These are phyloP conservation scores for Cheirogaleus medius DNA, from an alignment of 2,113 vertebrate genomes.

Conservation along the genomic window DNA sequence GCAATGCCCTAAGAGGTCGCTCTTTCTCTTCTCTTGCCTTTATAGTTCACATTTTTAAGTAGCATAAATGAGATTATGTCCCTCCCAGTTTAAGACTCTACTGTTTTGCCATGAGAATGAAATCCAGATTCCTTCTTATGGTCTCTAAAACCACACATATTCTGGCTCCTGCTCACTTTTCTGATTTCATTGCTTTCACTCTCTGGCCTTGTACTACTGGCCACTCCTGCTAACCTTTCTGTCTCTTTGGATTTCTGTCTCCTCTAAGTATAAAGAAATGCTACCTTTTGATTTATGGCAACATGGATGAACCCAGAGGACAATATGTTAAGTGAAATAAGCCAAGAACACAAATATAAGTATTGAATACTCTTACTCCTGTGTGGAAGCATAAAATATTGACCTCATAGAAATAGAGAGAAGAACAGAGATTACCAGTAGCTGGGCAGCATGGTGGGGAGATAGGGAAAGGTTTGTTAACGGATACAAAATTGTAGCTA, in stretches of 20 bases:
- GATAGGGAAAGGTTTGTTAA: neutral
- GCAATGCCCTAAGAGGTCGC: neutral
- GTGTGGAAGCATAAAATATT: neutral
- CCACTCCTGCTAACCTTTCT: neutral
- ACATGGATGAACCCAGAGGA: neutral
- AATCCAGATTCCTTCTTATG: neutral
- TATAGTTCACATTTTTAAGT: neutral
- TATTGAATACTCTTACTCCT: neutral
- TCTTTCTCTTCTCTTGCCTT: neutral
- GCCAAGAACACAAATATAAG: neutral
- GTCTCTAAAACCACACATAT: neutral
- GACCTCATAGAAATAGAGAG: neutral
- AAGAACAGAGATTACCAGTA: neutral
- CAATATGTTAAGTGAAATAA: neutral
- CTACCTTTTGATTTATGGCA: neutral
- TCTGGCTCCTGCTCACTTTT: neutral
- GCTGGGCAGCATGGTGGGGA: neutral
- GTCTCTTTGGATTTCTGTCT: neutral
- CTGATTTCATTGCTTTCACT: neutral
- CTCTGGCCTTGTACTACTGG: neutral
- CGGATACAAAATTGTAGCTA: neutral
- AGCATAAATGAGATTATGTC: neutral
- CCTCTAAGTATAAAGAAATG: neutral
- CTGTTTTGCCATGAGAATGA: neutral
- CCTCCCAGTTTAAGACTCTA: neutral